phyloP scores from a whole-genome alignment of 2,888 invertebrate species.

The Gandaritis pyraliata region DNA sequence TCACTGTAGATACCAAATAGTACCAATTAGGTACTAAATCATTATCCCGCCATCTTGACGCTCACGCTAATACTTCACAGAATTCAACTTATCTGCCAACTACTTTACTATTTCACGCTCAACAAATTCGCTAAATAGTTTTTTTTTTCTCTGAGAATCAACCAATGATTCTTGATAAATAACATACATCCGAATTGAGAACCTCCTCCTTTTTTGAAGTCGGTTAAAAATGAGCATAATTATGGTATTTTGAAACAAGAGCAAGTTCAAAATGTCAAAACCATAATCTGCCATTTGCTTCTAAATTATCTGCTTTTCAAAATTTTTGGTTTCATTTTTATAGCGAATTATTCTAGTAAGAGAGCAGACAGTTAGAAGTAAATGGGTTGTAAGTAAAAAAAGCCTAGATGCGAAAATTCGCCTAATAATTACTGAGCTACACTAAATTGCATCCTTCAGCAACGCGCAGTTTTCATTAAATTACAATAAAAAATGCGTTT shows the following conservation, averaged over 20 bases:
- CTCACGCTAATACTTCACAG: too few species aligned
- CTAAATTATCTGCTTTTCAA: slow-evolving; percentile 53
- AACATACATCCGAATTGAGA: too few species aligned
- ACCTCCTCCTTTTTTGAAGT: too few species aligned
- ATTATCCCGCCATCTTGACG: too few species aligned
- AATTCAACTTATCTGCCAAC: too few species aligned
- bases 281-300: slow-evolving; percentile 58
- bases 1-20: too few species aligned
- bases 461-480: not conserved
- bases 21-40: too few species aligned
- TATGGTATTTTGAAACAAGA: not conserved
- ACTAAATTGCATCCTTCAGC: slow-evolving; percentile 5
- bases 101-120: too few species aligned
- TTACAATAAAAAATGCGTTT: too few species aligned
- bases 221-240: too few species aligned
- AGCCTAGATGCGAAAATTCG: slow-evolving; percentile 64
- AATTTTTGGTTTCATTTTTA: slow-evolving; percentile 57
- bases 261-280: slow-evolving; percentile 30
- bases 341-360: slow-evolving; percentile 58
- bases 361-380: slow-evolving; percentile 69
- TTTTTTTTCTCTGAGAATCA: too few species aligned
- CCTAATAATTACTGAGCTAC: slow-evolving; percentile 40
- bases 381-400: slow-evolving; percentile 60
- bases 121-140: too few species aligned
- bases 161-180: not conserved